Percentiles rank a stretch among this genome's conserved stretches.
phyloP scores from a whole-genome alignment of 2,888 invertebrate species.

The Polia nebulosa region DNA sequence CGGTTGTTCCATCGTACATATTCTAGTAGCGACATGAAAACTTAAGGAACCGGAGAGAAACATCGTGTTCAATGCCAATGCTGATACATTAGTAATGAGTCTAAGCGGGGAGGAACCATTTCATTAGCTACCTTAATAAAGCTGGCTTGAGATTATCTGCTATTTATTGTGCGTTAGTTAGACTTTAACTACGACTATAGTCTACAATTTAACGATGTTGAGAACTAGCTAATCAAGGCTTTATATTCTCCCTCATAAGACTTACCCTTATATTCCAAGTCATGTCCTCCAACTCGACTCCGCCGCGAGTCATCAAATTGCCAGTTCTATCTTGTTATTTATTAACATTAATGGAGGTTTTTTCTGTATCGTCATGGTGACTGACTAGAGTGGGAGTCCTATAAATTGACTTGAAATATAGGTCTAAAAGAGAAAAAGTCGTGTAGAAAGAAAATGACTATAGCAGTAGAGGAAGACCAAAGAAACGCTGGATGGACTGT shows the following conservation, averaged over 20 bases:
- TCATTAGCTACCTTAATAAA: conserved; percentile 55
- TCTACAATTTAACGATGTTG: conserved; percentile 4
- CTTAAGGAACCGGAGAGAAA: conserved; percentile 52
- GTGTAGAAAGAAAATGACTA: too few species aligned
- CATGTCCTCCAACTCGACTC: too few species aligned
- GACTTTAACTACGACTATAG: conserved; percentile 25
- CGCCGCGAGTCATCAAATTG: too few species aligned
- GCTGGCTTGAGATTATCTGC: conserved; percentile 46
- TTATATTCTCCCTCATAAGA: neutral
- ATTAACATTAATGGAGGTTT: too few species aligned
- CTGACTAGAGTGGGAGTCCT: too few species aligned
- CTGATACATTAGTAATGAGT: conserved; percentile 51
- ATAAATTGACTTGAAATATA: neutral
- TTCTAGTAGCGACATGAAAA: conserved; percentile 49
- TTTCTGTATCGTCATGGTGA: too few species aligned
- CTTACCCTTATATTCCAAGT: too few species aligned
- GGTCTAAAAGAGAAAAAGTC: too few species aligned
- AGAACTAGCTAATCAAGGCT: neutral
- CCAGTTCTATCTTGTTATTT: too few species aligned
- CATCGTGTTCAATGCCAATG: conserved; percentile 54
- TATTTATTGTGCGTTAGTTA: conserved; percentile 40
- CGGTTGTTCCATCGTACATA: conserved; percentile 47
- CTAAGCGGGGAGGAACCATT: conserved; percentile 46
- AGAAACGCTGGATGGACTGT: neutral
- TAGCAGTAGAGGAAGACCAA: neutral